phyloP scores from a whole-genome alignment of 2,113 vertebrate species.

The Campylomormyrus numenius region DNA sequence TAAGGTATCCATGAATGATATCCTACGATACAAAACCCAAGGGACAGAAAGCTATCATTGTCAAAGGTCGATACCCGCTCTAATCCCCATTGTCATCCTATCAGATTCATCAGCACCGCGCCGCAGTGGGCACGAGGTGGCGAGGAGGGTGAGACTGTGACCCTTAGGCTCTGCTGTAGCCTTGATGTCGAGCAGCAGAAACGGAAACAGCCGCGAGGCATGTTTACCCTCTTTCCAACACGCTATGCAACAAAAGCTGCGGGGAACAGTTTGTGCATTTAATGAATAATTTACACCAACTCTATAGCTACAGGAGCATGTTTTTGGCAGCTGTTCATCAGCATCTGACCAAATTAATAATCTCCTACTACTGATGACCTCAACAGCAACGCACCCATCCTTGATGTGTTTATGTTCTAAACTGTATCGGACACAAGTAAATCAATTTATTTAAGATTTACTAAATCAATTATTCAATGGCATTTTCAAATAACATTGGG shows the following conservation, averaged over 20 bases:
- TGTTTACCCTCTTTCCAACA: neutral
- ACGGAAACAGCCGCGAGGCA: neutral
- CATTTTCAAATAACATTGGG: conserved; percentile 48
- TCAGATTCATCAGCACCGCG: neutral
- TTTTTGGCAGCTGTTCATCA: neutral
- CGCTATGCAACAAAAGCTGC: neutral
- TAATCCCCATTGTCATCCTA: neutral
- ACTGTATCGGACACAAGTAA: conserved; percentile 30
- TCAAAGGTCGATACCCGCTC: neutral
- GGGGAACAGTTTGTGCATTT: neutral
- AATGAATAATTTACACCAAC: neutral
- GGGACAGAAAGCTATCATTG: neutral
- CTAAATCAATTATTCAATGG: conserved; percentile 54
- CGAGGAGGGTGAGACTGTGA: neutral
- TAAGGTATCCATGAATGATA: neutral
- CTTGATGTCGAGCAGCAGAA: neutral
- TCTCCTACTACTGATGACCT: neutral
- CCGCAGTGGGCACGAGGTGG: neutral
- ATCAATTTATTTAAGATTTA: conserved; percentile 36
- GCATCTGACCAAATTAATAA: neutral
- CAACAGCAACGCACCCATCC: neutral
- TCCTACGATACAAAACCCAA: neutral
- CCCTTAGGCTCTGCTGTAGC: neutral
- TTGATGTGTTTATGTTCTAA: conserved; percentile 22
- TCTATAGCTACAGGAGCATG: neutral